Evolutionary conservation across 1,140 invertebrate genomes (phyloP).

Genomic region (Centruroides sculpturatus): DNA sequence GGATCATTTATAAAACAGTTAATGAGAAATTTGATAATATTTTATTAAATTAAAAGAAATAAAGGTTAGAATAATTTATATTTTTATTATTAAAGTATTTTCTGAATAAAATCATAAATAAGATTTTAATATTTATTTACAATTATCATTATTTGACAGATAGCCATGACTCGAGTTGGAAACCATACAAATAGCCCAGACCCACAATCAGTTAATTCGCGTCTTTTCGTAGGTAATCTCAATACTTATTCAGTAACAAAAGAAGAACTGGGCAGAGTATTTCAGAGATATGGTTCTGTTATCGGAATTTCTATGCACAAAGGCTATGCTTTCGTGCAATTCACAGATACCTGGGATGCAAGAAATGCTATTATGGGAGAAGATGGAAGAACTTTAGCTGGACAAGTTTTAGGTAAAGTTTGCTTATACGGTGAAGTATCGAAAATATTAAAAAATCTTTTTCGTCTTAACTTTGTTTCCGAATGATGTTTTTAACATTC

Average conservation of each 20-base stretch:
- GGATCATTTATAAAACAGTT: no score
- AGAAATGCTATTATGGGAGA: constrained; percentile 66
- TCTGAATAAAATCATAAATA: no score
- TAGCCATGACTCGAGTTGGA: constrained; percentile 56
- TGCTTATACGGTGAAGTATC: no score
- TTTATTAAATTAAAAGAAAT: no score
- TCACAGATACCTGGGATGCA: constrained; percentile 73
- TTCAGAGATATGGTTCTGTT: constrained; percentile 65
- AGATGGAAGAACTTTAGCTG: constrained; percentile 65
- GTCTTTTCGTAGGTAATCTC: constrained; percentile 77
- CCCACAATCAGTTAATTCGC: constrained; percentile 69
- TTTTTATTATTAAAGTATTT: no score
- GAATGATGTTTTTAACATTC: no score
- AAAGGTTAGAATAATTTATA: no score
- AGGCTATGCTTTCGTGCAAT: constrained; percentile 81
- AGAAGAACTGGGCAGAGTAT: constrained; percentile 74
- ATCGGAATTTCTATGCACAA: constrained; percentile 84
- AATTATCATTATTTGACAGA: no score
- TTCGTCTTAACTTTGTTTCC: no score
- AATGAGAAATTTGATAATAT: no score
- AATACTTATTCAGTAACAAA: constrained; percentile 80
- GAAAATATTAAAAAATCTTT: no score
- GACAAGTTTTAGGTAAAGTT: constrained; percentile 56
- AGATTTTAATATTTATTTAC: no score
- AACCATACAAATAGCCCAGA: constrained; percentile 77